phyloP scores from a whole-genome alignment of 1,140 invertebrate species.

The Zaprionus ghesquierei region DNA sequence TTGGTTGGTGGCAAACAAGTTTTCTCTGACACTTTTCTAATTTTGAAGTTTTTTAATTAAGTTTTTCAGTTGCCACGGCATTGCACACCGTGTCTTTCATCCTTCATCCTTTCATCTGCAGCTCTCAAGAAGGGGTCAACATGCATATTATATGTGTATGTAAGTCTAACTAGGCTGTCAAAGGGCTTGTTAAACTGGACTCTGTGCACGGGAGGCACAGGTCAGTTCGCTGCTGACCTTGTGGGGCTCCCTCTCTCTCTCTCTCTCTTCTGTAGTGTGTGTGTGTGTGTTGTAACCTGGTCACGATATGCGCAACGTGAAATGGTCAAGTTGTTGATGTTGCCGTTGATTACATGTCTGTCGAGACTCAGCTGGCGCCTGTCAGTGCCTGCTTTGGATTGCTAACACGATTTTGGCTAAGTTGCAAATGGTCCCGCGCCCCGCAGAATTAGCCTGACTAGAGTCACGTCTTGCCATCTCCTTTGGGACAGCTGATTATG shows the following conservation, averaged over 20 bases:
- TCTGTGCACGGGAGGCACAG: conserved; percentile 3
- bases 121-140: background rate
- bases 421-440: background rate
- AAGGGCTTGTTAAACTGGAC: background rate
- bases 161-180: background rate
- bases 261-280: too few species aligned
- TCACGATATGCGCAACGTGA: conserved; percentile 21
- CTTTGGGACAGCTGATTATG: conserved; percentile 19
- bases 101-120: background rate
- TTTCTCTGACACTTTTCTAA: background rate
- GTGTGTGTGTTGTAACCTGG: background rate
- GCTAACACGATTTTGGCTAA: conserved; percentile 7
- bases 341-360: conserved; percentile 35
- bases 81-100: too few species aligned
- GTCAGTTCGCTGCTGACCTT: conserved; percentile 37
- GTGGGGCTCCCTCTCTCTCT: conserved; percentile 7
- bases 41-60: background rate
- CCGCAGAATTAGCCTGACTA: background rate
- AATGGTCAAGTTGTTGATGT: conserved; percentile 1
- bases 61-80: background rate
- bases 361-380: conserved; percentile 20
- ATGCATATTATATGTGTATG: too few species aligned
- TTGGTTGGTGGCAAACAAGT: background rate
- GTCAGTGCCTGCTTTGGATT: conserved; percentile 10
- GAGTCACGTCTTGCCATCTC: conserved; percentile 29